These are phyloP conservation scores for Gambusia affinis DNA, from an alignment of 2,113 vertebrate genomes.

Conservation along the genomic window DNA sequence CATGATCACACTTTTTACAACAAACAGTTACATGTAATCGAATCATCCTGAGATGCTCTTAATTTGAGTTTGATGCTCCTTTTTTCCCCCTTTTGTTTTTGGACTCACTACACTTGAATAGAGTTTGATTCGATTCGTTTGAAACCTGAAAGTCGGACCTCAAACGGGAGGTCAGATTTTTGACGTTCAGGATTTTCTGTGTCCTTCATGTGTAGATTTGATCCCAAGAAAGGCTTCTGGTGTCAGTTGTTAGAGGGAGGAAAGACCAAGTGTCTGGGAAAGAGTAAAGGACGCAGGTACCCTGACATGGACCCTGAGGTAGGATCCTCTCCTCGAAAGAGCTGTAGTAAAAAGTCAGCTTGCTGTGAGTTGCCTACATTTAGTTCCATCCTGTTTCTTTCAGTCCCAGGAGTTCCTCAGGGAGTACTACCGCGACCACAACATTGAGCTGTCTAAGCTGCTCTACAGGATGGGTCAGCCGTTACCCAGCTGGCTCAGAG, in stretches of 20 bases:
- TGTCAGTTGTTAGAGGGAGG: constrained; percentile 95
- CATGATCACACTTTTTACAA: no score
- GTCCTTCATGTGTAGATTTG: constrained; percentile 82
- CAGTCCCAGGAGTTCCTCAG: constrained; percentile 92
- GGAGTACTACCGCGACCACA: constrained; percentile 95
- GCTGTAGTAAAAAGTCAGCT: background rate
- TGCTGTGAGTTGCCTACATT: background rate
- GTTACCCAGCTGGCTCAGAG: constrained; percentile 92
- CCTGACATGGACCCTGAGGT: constrained; percentile 95
- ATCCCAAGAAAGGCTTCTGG: constrained; percentile 99
- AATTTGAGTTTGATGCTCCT: background rate
- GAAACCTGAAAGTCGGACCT: background rate
- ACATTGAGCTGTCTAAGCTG: constrained; percentile 95
- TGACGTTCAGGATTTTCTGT: background rate
- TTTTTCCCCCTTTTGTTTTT: background rate
- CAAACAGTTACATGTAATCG: no score
- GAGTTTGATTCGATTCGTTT: background rate
- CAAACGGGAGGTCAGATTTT: background rate
- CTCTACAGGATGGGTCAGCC: constrained; percentile 96
- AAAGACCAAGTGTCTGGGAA: constrained; percentile 96
- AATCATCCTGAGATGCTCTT: background rate
- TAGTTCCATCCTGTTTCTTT: constrained; percentile 5
- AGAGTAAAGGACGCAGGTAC: constrained; percentile 96
- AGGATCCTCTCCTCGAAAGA: constrained; percentile 34
- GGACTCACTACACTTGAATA: background rate